These are phyloP conservation scores for Clistopyga incitator DNA, from an alignment of 2,888 invertebrate genomes.

Conservation along the genomic window DNA sequence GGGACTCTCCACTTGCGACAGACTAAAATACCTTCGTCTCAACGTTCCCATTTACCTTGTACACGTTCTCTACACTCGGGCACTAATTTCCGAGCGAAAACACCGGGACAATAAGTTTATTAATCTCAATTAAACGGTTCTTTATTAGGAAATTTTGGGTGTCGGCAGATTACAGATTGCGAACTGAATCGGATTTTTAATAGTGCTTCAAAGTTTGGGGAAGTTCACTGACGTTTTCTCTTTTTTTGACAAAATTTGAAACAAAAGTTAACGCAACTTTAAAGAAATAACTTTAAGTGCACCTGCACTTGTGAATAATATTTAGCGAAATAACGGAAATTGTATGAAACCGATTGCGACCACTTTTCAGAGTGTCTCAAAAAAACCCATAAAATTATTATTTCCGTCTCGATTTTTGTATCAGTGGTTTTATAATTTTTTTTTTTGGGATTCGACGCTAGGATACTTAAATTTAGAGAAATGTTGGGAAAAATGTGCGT, in stretches of 20 bases:
- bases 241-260: no score
- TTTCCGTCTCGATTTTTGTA: no score
- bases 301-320: no score
- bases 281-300: no score
- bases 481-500: neutral
- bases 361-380: neutral
- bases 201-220: no score
- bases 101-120: conserved; percentile 2
- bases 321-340: no score
- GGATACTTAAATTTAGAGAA: neutral
- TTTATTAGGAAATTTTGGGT: neutral
- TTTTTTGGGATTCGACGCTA: neutral
- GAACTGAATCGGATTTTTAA: no score
- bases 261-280: no score
- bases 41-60: conserved; percentile 65
- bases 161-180: neutral
- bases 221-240: no score
- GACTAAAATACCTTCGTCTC: conserved; percentile 74
- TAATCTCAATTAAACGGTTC: neutral
- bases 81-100: neutral
- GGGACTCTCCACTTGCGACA: conserved; percentile 73
- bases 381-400: no score
- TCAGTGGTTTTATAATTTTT: neutral
- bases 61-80: neutral
- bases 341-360: conserved; percentile 3